Evolutionary conservation across 1,140 invertebrate genomes (phyloP), one percentile per base, ranked within the genome.

Genomic region (Microvelia longipes): DNA sequence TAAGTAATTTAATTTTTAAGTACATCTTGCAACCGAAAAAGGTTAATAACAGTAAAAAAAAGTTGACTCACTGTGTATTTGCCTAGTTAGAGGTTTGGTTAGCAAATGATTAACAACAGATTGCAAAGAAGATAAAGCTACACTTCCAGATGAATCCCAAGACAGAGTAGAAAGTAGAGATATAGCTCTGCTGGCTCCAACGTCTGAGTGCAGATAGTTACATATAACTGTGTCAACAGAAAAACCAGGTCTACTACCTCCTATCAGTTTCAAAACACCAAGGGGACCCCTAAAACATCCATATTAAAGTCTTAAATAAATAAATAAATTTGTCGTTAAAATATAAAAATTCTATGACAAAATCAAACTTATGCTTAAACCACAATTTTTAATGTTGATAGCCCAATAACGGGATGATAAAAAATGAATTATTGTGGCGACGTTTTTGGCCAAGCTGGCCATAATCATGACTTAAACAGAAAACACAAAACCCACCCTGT

Each of bases 21-120:
- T 5, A 50, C 19, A 19, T 11, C 35, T 19, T 50, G 19, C 35
- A 50, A 50, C 35, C 35, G 5, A 11, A 50, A 50, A 50, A 50
- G 19, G 35, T 50, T 11, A 50, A 50, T 11, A 50, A 50, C 5
- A 50, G 19, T 11, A 50, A 50, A 50, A 50, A 50, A 50, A 50
- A 50, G n/a, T 30, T 29, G 27, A 69, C 74, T 77, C 76, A 83
- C 82, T 79, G 81, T 87, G 87, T 74, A 82, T 81, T 71, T 88
- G 85, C 63, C 84, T 81, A 63, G 84, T 88, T 14, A 90, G 78
- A 14, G 84, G 84, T 64, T 84, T 79, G 66, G 86, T 82, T 66
- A 90, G 83, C 24, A 91, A 80, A 81, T 88, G 83, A 77, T 88
- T 88, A 13, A 87, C 82, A 71, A 92, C 88, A 73, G 85, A 82